Conservation (phyloP, 1,140 invertebrate species). For the Antheraea pernyi region DNA sequence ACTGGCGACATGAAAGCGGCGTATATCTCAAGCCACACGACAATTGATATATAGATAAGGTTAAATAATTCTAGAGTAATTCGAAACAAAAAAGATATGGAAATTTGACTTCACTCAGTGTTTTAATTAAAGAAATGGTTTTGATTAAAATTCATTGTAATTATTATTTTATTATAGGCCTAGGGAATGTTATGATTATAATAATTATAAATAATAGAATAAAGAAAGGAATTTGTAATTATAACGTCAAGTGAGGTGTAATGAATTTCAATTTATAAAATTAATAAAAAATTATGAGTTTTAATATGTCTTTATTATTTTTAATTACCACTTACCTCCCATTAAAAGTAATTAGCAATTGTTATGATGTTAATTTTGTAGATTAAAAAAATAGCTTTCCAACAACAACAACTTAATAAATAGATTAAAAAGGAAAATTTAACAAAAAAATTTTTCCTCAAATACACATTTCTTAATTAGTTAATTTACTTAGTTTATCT, state of each 20-base stretch:
- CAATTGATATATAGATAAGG: slow-evolving; percentile 1
- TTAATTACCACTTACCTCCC: neutral
- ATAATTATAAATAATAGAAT: slow-evolving; percentile 66
- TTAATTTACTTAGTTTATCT: too few relatives aligned
- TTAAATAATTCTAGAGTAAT: slow-evolving; percentile 6
- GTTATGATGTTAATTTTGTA: too few relatives aligned
- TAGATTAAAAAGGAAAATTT: too few relatives aligned
- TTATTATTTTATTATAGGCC: slow-evolving; percentile 51
- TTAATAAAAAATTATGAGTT: slow-evolving; percentile 78
- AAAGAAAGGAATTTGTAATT: slow-evolving; percentile 76
- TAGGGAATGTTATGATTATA: slow-evolving; percentile 50
- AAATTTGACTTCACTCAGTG: neutral
- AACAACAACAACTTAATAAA: too few relatives aligned
- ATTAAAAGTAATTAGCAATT: too few relatives aligned
- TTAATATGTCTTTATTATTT: slow-evolving; percentile 31
- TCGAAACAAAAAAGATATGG: slow-evolving; percentile 1
- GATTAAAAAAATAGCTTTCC: too few relatives aligned
- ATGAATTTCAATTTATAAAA: slow-evolving; percentile 78
- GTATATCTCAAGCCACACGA: neutral
- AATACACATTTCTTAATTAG: too few relatives aligned
- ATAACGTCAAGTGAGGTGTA: slow-evolving; percentile 70
- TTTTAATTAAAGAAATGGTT: slow-evolving; percentile 6
- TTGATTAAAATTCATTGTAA: slow-evolving; percentile 54
- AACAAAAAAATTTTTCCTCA: too few relatives aligned
- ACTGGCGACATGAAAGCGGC: neutral